Percentiles rank a stretch among this genome's conserved stretches.
These are phyloP conservation scores for Ricordea florida DNA, from an alignment of 92 coral and sea anemone genomes.

Conservation along the genomic window DNA sequence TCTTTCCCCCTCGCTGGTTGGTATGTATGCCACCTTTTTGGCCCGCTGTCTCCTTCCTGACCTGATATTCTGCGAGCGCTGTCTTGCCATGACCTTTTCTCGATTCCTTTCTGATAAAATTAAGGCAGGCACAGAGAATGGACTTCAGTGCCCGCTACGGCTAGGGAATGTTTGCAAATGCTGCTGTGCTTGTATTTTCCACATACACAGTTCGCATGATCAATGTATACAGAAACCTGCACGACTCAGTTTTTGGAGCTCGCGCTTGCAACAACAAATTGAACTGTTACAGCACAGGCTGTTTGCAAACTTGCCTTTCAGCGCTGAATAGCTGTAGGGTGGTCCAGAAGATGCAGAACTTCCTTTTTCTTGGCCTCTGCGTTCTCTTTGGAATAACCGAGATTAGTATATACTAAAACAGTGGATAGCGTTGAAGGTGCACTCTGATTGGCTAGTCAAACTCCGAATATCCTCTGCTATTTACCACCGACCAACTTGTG, in stretches of 20 bases:
- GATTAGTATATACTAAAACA: too few relatives aligned
- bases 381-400: constrained; percentile 3
- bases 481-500: too few relatives aligned
- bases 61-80: constrained; percentile 25
- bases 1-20: constrained; percentile 13
- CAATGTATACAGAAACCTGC: constrained; percentile 6
- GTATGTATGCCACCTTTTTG: constrained; percentile 22
- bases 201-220: constrained; percentile 17
- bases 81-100: background rate
- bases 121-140: background rate
- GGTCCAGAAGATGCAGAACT: background rate
- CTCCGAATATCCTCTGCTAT: too few relatives aligned
- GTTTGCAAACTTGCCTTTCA: constrained; percentile 18
- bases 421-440: too few relatives aligned
- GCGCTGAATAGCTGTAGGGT: constrained; percentile 22
- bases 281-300: background rate
- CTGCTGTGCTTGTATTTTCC: constrained; percentile 7
- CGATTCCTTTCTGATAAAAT: background rate
- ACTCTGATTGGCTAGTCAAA: too few relatives aligned
- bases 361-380: constrained; percentile 2
- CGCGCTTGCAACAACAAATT: constrained; percentile 28
- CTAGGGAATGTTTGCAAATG: constrained; percentile 35
- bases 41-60: constrained; percentile 3
- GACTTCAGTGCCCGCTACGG: constrained; percentile 12
- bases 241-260: constrained; percentile 4